phyloP scores from a whole-genome alignment of 2,888 invertebrate species.

The Subacronicta megacephala region DNA sequence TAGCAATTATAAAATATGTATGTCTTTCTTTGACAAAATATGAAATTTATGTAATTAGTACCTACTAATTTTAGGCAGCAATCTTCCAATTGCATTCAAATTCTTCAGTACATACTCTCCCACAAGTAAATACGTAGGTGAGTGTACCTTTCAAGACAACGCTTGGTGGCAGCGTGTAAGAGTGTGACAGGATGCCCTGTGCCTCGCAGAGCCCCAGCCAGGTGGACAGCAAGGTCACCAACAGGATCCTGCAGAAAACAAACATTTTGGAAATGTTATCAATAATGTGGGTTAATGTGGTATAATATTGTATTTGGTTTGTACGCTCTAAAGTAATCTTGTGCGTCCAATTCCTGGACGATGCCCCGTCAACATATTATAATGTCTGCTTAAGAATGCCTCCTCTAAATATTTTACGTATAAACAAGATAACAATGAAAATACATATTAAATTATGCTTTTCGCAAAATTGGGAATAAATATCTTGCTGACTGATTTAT shows the following conservation, averaged over 20 bases:
- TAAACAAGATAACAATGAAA: slow-evolving; percentile 15
- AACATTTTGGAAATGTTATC: neutral
- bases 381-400: slow-evolving; percentile 3
- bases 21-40: no score
- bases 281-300: no score
- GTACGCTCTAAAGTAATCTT: slow-evolving; percentile 1
- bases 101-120: no score
- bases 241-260: slow-evolving; percentile 4
- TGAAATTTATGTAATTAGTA: no score
- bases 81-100: no score
- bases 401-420: slow-evolving; percentile 4
- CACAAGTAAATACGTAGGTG: no score
- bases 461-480: slow-evolving; percentile 1
- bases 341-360: neutral
- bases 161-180: slow-evolving; percentile 23
- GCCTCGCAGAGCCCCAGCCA: neutral
- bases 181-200: neutral
- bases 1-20: no score
- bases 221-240: neutral
- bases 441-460: neutral
- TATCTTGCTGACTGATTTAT: slow-evolving; percentile 5
- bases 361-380: slow-evolving; percentile 9
- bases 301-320: no score
- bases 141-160: slow-evolving; percentile 32
- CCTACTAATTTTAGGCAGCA: no score